Evolutionary conservation across 2,888 invertebrate genomes (phyloP).

Genomic region (Drosophila borealis): DNA sequence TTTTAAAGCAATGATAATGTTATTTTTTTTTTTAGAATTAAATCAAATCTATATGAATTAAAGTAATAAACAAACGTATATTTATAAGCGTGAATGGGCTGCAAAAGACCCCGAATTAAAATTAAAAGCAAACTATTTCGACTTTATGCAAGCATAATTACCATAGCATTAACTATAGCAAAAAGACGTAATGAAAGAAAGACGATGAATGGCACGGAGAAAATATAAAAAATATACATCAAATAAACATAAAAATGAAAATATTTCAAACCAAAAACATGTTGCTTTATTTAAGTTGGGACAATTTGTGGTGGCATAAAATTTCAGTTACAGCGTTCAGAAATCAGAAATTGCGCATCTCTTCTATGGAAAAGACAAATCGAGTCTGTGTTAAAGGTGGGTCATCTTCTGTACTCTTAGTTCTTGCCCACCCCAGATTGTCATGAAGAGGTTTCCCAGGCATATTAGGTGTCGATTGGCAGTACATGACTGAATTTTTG

Average conservation of each 20-base stretch:
- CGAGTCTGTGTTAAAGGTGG: no score
- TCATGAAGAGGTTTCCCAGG: no score
- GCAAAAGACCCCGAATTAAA: slow-evolving; percentile 43
- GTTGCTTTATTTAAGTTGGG: background rate
- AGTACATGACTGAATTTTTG: slow-evolving; percentile 38
- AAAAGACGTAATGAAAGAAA: slow-evolving; percentile 19
- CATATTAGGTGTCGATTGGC: slow-evolving; percentile 24
- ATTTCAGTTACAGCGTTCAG: no score
- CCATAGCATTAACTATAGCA: slow-evolving; percentile 53
- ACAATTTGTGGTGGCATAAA: no score
- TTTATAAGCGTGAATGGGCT: slow-evolving; percentile 42
- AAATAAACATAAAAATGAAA: slow-evolving; percentile 70
- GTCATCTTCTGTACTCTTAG: no score
- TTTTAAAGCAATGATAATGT: slow-evolving; percentile 71
- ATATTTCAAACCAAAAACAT: slow-evolving; percentile 63
- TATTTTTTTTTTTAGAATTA: slow-evolving; percentile 64
- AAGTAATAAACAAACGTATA: slow-evolving; percentile 36
- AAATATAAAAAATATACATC: slow-evolving; percentile 50
- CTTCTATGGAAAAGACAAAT: no score
- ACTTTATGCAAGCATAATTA: slow-evolving; percentile 66
- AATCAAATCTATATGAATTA: slow-evolving; percentile 46
- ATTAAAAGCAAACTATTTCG: slow-evolving; percentile 58
- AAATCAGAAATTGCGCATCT: no score
- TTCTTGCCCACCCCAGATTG: no score
- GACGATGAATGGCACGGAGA: slow-evolving; percentile 23